Percentiles rank a stretch among this genome's conserved stretches.
Evolutionary conservation across 2,797 vertebrate genomes (phyloP).

Genomic region (Vireo griseus): DNA sequence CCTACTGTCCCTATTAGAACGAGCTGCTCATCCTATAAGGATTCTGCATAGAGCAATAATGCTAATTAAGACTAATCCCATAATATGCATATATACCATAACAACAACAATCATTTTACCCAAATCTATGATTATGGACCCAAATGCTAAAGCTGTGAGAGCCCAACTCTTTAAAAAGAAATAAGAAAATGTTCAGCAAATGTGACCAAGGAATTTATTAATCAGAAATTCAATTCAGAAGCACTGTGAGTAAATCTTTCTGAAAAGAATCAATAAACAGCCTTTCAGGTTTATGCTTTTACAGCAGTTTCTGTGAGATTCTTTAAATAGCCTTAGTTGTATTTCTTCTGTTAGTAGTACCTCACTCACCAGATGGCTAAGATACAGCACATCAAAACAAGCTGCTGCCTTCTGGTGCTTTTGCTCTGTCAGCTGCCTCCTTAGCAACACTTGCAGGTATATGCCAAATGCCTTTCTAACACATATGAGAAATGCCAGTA

Average conservation of each 20-base stretch:
- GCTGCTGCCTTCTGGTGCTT: background rate
- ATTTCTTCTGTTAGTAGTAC: conserved; percentile 8
- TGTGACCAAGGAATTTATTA: background rate
- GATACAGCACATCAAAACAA: conserved; percentile 18
- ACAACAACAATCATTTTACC: background rate
- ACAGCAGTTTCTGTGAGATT: background rate
- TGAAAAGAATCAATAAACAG: background rate
- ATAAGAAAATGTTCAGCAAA: background rate
- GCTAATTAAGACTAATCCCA: background rate
- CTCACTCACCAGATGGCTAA: background rate
- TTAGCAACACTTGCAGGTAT: background rate
- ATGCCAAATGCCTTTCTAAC: conserved; percentile 2
- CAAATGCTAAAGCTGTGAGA: background rate
- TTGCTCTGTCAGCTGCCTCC: conserved; percentile 36
- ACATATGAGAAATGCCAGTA: background rate
- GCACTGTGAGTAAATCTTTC: background rate
- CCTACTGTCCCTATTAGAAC: background rate
- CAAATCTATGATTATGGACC: background rate
- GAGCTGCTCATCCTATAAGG: background rate
- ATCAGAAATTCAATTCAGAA: conserved; percentile 9
- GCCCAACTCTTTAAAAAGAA: background rate
- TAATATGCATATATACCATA: background rate
- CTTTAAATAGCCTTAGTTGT: conserved; percentile 8
- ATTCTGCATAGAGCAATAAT: background rate
- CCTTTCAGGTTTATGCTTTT: background rate